These are phyloP conservation scores for Heteromormyrus szaboi DNA, from an alignment of 2,797 vertebrate genomes.

Conservation along the genomic window DNA sequence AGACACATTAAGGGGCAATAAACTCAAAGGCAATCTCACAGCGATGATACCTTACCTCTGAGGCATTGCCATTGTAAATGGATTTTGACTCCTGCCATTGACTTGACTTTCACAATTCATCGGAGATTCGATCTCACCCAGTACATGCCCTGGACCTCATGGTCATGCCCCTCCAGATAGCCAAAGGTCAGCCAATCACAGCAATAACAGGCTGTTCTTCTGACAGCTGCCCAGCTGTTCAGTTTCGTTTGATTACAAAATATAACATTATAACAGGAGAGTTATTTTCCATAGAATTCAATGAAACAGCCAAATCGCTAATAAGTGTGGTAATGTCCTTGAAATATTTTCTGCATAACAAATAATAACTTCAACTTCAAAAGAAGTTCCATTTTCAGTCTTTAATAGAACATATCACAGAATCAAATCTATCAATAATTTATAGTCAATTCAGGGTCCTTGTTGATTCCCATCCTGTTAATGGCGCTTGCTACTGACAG, in stretches of 20 bases:
- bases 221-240: not conserved
- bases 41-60: constrained; percentile 45
- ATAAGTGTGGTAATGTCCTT: not conserved
- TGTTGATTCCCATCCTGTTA: constrained; percentile 38
- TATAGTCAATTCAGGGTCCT: constrained; percentile 50
- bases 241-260: not conserved
- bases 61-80: constrained; percentile 30
- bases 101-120: constrained; percentile 33
- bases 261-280: not conserved
- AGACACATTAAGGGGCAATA: constrained; percentile 29
- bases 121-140: constrained; percentile 18
- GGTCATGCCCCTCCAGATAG: constrained; percentile 25
- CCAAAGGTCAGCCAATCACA: not conserved
- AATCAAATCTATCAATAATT: constrained; percentile 30
- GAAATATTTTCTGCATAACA: constrained; percentile 2
- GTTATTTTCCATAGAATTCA: not conserved
- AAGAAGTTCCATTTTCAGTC: not conserved
- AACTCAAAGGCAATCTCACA: constrained; percentile 24
- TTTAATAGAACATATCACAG: not conserved
- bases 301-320: not conserved
- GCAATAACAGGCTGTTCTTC: not conserved
- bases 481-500: constrained; percentile 55
- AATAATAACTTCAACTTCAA: not conserved
- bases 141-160: constrained; percentile 22
- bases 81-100: constrained; percentile 34